Evolutionary conservation across 1,140 invertebrate species (phyloP).

Genomic region (Riptortus pedestris): DNA sequence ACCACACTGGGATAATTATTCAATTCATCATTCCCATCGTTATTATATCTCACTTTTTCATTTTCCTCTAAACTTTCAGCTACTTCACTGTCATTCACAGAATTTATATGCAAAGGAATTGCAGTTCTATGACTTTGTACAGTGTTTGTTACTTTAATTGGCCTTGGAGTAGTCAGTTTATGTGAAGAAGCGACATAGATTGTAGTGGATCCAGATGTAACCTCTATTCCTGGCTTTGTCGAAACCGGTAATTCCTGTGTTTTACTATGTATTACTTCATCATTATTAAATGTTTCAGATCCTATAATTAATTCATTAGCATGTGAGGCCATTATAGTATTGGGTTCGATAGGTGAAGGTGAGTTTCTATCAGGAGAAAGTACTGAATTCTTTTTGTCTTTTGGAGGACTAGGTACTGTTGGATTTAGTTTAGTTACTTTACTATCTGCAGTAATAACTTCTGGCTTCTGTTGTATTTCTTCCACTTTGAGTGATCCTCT

Average conservation of each 20-base stretch:
- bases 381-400: not conserved
- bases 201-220: conserved; percentile 27
- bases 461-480: conserved; percentile 30
- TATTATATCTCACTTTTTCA: not conserved
- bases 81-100: not conserved
- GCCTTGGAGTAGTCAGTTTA: not conserved
- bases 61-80: not conserved
- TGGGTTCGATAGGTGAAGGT: not conserved
- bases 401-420: not conserved
- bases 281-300: conserved; percentile 28
- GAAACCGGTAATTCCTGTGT: not conserved
- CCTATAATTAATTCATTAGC: conserved; percentile 26
- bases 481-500: conserved; percentile 29
- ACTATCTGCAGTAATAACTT: conserved; percentile 33
- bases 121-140: conserved; percentile 13
- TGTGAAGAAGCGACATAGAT: conserved; percentile 21
- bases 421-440: conserved; percentile 30
- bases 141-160: conserved; percentile 30
- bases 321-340: not conserved
- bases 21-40: not conserved
- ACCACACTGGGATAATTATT: not conserved
- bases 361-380: not conserved
- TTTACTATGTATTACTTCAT: not conserved
- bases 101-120: not conserved
- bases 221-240: conserved; percentile 11